Evolutionary conservation across 2,888 invertebrate species (phyloP).

Genomic region (Halictus ligatus): DNA sequence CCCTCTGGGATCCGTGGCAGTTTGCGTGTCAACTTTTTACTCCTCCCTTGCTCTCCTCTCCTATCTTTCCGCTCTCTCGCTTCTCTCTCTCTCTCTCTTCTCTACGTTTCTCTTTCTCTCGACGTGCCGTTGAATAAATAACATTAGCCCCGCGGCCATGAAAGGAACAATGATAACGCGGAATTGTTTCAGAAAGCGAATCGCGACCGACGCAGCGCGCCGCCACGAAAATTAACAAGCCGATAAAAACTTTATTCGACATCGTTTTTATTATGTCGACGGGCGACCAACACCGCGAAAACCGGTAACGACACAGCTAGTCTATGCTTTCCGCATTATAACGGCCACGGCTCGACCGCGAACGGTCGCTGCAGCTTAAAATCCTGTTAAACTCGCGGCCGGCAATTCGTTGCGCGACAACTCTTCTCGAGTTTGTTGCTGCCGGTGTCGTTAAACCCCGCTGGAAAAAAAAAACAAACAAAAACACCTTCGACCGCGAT

Average conservation of each 20-base stretch:
- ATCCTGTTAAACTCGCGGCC: background rate
- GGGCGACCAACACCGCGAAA: background rate
- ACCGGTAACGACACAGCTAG: background rate
- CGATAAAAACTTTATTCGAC: constrained; percentile 53
- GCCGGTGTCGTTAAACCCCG: background rate
- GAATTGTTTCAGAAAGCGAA: constrained; percentile 52
- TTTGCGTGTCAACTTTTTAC: constrained; percentile 59
- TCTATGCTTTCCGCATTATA: background rate
- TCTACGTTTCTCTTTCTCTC: background rate
- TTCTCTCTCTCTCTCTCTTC: background rate
- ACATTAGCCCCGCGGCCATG: constrained; percentile 46
- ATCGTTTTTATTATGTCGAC: constrained; percentile 35
- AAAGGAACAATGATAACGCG: constrained; percentile 50
- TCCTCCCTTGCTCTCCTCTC: constrained; percentile 4
- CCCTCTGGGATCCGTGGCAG: constrained; percentile 23
- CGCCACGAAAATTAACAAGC: constrained; percentile 45
- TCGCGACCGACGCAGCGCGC: constrained; percentile 25
- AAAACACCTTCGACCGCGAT: constrained; percentile 1
- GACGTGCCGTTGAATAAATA: constrained; percentile 46
- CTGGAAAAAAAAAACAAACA: background rate
- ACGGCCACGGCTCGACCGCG: background rate
- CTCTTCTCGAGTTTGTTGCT: background rate
- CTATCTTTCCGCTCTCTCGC: background rate
- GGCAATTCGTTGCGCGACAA: background rate
- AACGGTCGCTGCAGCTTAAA: constrained; percentile 1